Evolutionary conservation across 2,113 vertebrate species (phyloP).

Genomic region (Motacilla tschutschensis): DNA sequence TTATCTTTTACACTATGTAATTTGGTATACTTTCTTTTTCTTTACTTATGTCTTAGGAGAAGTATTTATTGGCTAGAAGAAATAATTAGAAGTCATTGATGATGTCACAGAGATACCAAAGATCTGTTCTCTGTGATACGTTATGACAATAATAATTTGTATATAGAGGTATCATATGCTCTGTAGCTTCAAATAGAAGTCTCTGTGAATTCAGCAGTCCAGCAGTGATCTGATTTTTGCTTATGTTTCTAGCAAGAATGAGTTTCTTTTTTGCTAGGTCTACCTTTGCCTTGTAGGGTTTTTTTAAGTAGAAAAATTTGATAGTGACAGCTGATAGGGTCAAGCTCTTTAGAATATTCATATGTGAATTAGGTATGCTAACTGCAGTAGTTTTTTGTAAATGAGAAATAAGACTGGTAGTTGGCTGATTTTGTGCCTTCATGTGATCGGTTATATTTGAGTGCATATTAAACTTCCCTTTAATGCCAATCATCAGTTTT

Average conservation of each 20-base stretch:
- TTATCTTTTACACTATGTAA: background rate
- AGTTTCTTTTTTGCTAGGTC: background rate
- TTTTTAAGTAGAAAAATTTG: background rate
- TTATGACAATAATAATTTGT: background rate
- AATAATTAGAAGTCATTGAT: background rate
- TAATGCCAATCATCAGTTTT: background rate
- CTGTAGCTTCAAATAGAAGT: background rate
- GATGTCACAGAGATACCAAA: background rate
- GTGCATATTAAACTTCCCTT: background rate
- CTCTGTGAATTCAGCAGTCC: background rate
- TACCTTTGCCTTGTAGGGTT: background rate
- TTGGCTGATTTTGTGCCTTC: background rate
- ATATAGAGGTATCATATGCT: background rate
- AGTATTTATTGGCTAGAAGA: background rate
- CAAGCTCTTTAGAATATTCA: background rate
- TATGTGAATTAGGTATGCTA: background rate
- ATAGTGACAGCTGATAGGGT: background rate
- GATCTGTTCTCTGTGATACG: background rate
- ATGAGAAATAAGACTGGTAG: background rate
- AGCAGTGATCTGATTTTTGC: background rate
- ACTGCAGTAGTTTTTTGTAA: background rate
- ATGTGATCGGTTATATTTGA: background rate
- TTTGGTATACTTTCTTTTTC: background rate
- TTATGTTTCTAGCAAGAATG: background rate
- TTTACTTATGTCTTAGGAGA: background rate